Percentiles rank a stretch among this genome's conserved stretches.
phyloP scores from a whole-genome alignment of 2,797 vertebrate species.

The Pristis pectinata region DNA sequence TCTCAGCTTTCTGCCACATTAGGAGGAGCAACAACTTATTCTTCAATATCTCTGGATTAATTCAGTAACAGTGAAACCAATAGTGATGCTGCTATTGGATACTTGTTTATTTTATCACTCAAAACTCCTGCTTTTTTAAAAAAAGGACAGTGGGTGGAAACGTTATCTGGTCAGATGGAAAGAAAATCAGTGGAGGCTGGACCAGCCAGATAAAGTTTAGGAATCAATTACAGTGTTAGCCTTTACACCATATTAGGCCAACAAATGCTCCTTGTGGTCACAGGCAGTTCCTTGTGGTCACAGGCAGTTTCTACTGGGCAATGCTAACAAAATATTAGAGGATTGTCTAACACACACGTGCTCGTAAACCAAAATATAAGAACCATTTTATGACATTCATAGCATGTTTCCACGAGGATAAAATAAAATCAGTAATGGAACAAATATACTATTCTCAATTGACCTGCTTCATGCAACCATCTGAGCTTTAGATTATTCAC shows the following conservation, averaged over 20 bases:
- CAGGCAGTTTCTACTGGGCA: not conserved
- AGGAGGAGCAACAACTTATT: not conserved
- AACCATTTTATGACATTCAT: not conserved
- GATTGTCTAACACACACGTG: not conserved
- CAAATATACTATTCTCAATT: conserved; percentile 48
- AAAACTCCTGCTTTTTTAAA: not conserved
- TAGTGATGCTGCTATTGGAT: not conserved
- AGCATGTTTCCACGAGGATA: not conserved
- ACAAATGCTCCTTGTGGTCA: not conserved
- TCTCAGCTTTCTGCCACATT: not conserved
- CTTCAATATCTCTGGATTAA: not conserved
- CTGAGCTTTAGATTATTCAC: not conserved
- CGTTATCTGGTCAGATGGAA: not conserved
- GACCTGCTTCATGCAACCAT: conserved; percentile 54
- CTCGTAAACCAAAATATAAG: not conserved
- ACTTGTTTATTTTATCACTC: not conserved
- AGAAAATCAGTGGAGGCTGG: not conserved
- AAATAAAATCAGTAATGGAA: not conserved
- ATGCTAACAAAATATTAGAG: not conserved
- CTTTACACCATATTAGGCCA: not conserved
- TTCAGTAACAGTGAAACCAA: not conserved
- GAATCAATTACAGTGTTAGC: not conserved
- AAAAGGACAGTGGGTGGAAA: not conserved
- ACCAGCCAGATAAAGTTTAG: not conserved
- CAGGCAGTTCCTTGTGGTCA: not conserved